Evolutionary conservation across 53 echinoderm and acorn worm genomes (phyloP).

Genomic region (Crossaster papposus): DNA sequence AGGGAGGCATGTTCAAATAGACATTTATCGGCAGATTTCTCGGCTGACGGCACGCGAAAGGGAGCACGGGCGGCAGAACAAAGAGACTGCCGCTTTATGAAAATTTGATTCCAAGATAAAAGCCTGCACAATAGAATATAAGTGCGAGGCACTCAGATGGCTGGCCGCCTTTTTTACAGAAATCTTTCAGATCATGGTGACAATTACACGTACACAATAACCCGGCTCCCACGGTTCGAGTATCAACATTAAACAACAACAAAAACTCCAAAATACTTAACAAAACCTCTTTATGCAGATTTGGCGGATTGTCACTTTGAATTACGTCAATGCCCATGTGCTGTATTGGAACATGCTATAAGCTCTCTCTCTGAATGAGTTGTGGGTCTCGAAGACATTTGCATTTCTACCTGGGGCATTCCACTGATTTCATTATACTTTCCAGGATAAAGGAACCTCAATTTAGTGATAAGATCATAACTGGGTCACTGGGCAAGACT

Average conservation of each 20-base stretch:
- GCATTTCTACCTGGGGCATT: constrained; percentile 51
- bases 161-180: neutral
- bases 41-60: constrained; percentile 66
- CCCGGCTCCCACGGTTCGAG: neutral
- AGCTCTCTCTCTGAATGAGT: constrained; percentile 10
- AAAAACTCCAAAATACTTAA: constrained; percentile 35
- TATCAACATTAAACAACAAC: constrained; percentile 8
- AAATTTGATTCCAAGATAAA: constrained; percentile 68
- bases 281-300: constrained; percentile 53
- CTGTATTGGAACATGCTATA: neutral
- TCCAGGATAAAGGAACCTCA: constrained; percentile 57
- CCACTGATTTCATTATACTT: constrained; percentile 56
- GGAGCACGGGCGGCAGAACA: constrained; percentile 61
- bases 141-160: constrained; percentile 31
- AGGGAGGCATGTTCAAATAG: constrained; percentile 64
- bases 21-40: constrained; percentile 69
- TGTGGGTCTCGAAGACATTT: constrained; percentile 30
- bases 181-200: constrained; percentile 30
- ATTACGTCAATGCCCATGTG: constrained; percentile 53
- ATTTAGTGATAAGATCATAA: constrained; percentile 63
- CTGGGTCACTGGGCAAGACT: constrained; percentile 57
- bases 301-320: constrained; percentile 44
- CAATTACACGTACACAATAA: constrained; percentile 31
- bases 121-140: constrained; percentile 56
- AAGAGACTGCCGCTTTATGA: constrained; percentile 57